Base-by-base conservation (phyloP, 2,797 vertebrate species). In the Cryptoprocta ferox region DNA sequence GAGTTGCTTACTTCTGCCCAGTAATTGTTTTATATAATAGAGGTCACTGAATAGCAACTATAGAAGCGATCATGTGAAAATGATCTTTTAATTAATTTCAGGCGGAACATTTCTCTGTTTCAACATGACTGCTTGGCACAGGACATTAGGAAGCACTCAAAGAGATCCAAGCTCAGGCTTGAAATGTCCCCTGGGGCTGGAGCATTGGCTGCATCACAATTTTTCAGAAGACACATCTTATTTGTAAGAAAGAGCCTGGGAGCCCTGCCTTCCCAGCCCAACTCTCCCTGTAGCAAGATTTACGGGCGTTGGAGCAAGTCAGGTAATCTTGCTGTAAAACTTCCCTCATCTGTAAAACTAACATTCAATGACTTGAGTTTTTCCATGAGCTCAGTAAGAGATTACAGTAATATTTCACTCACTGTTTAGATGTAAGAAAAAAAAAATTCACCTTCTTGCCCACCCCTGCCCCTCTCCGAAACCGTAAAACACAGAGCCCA, bases 321-420 rank as follows among this genome's bases (percentile, higher is more conserved):
- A 70, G 42, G 83, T 89, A 91, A 97, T 89, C 90, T 96, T 26
- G 24, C 78, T 45, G 66, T 80, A 89, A 93, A 90, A 87, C 50
- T 79, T 92, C 48, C 37, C 80, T 76, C 78, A 8, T 93, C 92
- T 65, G 28, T 92, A 97, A 97, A 96, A 73, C 61, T 84, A 96
- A 96, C 87, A 79, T 68, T 97, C 0, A 3, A 81, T 97, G 95
- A 94, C 95, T 97, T 65, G 80, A 90, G 35, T 93, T 97, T 97
- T 98, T 97, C 97, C 97, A 97, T 96, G 89, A 97, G 81, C 95
- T 98, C 97, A 97, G 86, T 39, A 42, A 88, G 92, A 80, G 91
- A 97, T 94, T 91, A 90, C 16, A 92, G 66, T 81, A 91, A 96
- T 87, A 93, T 61, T 94, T 96, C 56, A 93, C 48, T 93, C 84